Base-by-base conservation (phyloP, 2,113 vertebrate species). In the Cavia porcellus region DNA sequence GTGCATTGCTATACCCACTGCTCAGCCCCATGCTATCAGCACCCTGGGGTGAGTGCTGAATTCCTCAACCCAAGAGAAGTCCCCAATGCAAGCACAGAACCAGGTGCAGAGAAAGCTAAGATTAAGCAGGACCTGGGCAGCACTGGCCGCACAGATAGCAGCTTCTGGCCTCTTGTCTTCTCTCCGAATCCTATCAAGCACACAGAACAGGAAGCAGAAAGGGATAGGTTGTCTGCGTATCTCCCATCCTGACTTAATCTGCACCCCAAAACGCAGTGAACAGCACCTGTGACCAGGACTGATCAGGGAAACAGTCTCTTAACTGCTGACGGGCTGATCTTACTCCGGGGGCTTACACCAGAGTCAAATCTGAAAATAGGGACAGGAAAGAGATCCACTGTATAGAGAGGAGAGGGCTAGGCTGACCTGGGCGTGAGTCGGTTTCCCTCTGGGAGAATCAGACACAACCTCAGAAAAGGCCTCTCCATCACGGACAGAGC, bases 31-130 rank as follows among this genome's bases (percentile, higher is more conserved):
- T 1, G 3, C 25, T 79, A 24, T 25, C 42, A 13, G 24, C 42
- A 28, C 6, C 42, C 38, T 12, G 12, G 42, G 74, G 42, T 25
- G 13, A 42, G 24, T 47, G 12, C 25, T 7, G 75, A 17, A 15
- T 30, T 32, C 75, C 45, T 47, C 42, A 28, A 25, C 74, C 42
- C 4, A 30, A 59, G 52, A n/a, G 50, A 32, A 57, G 35, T 20
- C 19, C 22, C 0, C 0, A 0, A 0, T 13, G 50, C 75, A 22
- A 59, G 14, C 7, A 0, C 1, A 4, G 9, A 25, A 25, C 45
- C 2, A 0, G 0, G 1, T 3, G 7, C 9, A 13, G 38, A 52
- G 17, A 64, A 47, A 17, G 25, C 9, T 0, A 45, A 47, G 79
- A 15, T 59, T 35, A 70, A 15, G 15, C 12, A 45, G 28, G 55